These are phyloP conservation scores for Sinella curviseta DNA, from an alignment of 1,140 invertebrate genomes.

Conservation along the genomic window DNA sequence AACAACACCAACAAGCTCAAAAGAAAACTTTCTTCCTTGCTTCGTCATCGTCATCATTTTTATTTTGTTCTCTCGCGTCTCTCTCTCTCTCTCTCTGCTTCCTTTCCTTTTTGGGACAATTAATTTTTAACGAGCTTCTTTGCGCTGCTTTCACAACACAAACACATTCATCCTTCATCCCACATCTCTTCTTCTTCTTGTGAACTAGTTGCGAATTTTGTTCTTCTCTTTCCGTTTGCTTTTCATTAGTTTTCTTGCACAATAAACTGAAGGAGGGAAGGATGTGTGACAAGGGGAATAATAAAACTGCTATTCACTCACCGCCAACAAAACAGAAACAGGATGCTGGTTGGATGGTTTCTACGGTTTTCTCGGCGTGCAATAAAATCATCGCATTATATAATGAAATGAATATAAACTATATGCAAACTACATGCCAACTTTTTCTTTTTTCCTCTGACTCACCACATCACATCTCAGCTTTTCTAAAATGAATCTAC, in stretches of 20 bases:
- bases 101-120: neutral
- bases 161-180: neutral
- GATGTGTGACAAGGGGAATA: neutral
- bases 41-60: too few relatives aligned
- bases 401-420: too few relatives aligned
- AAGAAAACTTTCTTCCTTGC: too few relatives aligned
- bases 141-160: neutral
- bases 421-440: too few relatives aligned
- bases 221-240: neutral
- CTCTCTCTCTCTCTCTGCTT: neutral
- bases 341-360: neutral
- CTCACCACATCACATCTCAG: too few relatives aligned
- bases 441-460: too few relatives aligned
- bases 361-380: neutral
- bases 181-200: neutral
- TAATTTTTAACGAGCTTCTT: slow-evolving; percentile 16
- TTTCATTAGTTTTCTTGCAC: slow-evolving; percentile 3
- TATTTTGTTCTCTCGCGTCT: neutral
- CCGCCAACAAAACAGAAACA: neutral
- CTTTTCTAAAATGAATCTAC: too few relatives aligned
- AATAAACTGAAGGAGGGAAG: neutral
- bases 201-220: neutral
- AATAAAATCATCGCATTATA: too few relatives aligned
- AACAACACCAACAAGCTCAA: too few relatives aligned
- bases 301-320: neutral